phyloP scores from a whole-genome alignment of 2,797 vertebrate species.

The Poecilia wingei region DNA sequence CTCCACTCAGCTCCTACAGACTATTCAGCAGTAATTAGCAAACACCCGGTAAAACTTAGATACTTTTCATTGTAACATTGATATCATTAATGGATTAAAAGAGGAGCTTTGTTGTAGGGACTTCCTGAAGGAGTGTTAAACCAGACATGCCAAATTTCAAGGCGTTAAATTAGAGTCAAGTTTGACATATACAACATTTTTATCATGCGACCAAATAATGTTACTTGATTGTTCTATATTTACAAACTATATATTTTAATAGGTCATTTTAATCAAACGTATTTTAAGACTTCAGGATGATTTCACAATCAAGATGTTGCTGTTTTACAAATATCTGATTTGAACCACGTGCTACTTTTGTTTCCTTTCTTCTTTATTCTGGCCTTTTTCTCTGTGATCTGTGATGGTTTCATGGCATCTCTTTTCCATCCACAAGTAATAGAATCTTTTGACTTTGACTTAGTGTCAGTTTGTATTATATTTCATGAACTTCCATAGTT shows the following conservation, averaged over 20 bases:
- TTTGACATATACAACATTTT: too few relatives aligned
- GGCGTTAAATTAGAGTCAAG: too few relatives aligned
- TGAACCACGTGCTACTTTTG: conserved; percentile 12
- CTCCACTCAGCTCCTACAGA: too few relatives aligned
- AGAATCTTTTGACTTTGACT: neutral
- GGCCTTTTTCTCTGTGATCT: neutral
- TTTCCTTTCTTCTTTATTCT: conserved; percentile 31
- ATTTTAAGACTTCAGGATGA: neutral
- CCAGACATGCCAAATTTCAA: too few relatives aligned
- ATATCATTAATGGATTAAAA: too few relatives aligned
- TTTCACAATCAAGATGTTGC: neutral
- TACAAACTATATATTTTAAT: neutral
- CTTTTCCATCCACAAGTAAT: neutral
- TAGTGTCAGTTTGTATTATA: neutral
- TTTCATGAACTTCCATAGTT: neutral
- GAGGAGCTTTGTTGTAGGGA: too few relatives aligned
- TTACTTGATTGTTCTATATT: too few relatives aligned
- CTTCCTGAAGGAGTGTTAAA: too few relatives aligned
- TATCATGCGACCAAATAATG: too few relatives aligned
- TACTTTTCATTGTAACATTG: too few relatives aligned
- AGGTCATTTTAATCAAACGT: neutral
- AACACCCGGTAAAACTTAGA: too few relatives aligned
- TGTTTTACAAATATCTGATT: neutral
- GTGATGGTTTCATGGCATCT: neutral
- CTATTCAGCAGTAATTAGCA: too few relatives aligned